Conservation (phyloP, 1,140 invertebrate species). For the Drosophila ambigua region DNA sequence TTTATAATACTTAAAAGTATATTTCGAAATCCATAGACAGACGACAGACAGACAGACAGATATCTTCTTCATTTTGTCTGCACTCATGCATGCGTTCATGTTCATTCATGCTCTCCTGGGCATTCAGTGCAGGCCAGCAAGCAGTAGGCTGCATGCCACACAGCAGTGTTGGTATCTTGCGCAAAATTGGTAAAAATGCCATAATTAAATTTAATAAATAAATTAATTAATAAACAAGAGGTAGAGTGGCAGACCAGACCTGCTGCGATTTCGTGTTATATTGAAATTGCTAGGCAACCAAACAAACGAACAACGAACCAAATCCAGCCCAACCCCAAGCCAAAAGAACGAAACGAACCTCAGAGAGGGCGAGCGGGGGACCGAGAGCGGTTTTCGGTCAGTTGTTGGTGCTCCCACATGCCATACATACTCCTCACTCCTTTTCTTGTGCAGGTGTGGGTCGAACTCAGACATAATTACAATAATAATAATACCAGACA, state of each 20-base stretch:
- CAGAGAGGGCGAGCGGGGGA: constrained; percentile 7
- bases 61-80: constrained; percentile 1
- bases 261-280: constrained; percentile 64
- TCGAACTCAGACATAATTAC: constrained; percentile 47
- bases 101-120: constrained; percentile 65
- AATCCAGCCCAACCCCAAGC: neutral
- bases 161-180: constrained; percentile 3
- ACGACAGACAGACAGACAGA: neutral
- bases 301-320: constrained; percentile 39
- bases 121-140: constrained; percentile 64
- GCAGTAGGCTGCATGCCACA: constrained; percentile 10
- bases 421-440: neutral
- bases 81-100: constrained; percentile 9
- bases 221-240: constrained; percentile 68
- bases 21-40: constrained; percentile 17
- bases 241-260: too few relatives aligned
- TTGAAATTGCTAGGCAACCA: constrained; percentile 68
- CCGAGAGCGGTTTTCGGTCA: too few relatives aligned
- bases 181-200: constrained; percentile 32
- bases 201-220: constrained; percentile 68
- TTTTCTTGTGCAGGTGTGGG: constrained; percentile 22
- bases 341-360: too few relatives aligned
- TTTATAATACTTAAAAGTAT: constrained; percentile 12
- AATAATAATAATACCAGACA: constrained; percentile 39
- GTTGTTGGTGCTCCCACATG: constrained; percentile 25